A percentile compares a stretch with the other conserved stretches of the same genome.
phyloP scores from a whole-genome alignment of 2,113 vertebrate species.

The Brachypteracias leptosomus region DNA sequence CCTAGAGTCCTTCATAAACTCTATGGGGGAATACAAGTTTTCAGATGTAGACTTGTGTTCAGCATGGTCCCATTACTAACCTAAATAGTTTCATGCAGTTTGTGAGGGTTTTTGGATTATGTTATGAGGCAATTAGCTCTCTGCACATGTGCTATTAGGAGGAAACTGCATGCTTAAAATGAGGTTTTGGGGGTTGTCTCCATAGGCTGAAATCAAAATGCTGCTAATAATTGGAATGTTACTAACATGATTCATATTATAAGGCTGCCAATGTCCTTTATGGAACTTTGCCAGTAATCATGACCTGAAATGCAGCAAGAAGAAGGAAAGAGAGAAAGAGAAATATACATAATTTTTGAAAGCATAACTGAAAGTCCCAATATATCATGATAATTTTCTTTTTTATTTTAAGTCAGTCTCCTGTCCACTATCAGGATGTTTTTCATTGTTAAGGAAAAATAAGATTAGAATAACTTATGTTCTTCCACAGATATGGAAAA shows the following conservation, averaged over 20 bases:
- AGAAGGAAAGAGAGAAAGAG: not conserved
- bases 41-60: not conserved
- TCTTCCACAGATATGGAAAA: not conserved
- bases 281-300: not conserved
- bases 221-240: not conserved
- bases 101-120: not conserved
- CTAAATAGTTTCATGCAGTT: not conserved
- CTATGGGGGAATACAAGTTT: not conserved
- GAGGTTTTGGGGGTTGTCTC: not conserved
- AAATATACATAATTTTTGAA: not conserved
- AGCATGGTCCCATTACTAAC: not conserved
- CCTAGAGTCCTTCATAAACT: not conserved
- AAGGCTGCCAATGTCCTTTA: not conserved
- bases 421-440: not conserved
- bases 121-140: not conserved
- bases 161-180: not conserved
- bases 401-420: not conserved
- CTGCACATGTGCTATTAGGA: not conserved
- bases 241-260: not conserved
- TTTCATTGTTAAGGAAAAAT: not conserved
- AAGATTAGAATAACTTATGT: not conserved
- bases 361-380: not conserved
- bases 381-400: not conserved
- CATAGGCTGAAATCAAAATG: not conserved
- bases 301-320: not conserved